Conservation (phyloP, 2,797 vertebrate genomes). For the Eospalax fontanierii region DNA sequence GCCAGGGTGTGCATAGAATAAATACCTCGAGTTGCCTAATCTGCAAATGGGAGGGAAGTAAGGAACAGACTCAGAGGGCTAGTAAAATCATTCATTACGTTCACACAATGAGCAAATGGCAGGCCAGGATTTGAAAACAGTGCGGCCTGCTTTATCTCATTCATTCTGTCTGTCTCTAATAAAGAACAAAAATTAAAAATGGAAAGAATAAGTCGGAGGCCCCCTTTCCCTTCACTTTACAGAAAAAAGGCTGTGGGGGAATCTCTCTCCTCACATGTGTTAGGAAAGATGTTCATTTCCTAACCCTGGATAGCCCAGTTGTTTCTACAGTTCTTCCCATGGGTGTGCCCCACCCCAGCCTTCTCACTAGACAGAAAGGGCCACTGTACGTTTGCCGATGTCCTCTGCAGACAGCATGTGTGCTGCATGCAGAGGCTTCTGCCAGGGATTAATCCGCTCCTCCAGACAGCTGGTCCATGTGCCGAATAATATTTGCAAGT, state of each 20-base stretch:
- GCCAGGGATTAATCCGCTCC: slow-evolving; percentile 62
- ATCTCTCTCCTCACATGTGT: background rate
- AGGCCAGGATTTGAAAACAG: background rate
- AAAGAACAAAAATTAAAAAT: background rate
- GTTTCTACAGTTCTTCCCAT: slow-evolving; percentile 23
- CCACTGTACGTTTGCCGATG: background rate
- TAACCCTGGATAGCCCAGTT: slow-evolving; percentile 39
- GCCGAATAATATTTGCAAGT: slow-evolving; percentile 75
- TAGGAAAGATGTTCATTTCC: slow-evolving; percentile 11
- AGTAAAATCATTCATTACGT: background rate
- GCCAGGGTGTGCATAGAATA: no score
- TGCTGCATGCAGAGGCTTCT: slow-evolving; percentile 47
- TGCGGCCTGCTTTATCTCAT: background rate
- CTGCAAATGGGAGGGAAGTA: background rate
- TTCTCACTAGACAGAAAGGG: background rate
- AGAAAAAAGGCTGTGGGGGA: background rate
- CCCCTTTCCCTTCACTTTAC: slow-evolving; percentile 40
- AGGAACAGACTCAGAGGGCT: background rate
- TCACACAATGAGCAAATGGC: background rate
- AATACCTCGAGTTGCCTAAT: background rate
- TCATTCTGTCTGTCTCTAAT: background rate
- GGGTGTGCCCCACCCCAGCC: background rate
- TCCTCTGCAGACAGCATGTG: slow-evolving; percentile 74
- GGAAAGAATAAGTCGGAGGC: background rate
- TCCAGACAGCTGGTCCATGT: slow-evolving; percentile 76